Evolutionary conservation across 2,888 invertebrate genomes (phyloP).

Genomic region (Dilophus febrilis): DNA sequence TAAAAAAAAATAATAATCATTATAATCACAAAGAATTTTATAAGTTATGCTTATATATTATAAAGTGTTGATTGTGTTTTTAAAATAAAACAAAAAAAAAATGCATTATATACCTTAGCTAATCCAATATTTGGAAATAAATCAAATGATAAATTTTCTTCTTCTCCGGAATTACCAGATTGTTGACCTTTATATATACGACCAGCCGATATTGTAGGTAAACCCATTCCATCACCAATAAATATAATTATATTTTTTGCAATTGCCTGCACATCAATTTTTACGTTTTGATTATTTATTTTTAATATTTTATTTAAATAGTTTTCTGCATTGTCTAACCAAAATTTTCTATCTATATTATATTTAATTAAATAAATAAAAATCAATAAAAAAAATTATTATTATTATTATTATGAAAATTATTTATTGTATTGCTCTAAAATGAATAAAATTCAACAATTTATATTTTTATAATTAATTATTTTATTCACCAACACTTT

Average conservation of each 20-base stretch:
- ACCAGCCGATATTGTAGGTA: slow-evolving; percentile 43
- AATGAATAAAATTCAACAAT: too few species aligned
- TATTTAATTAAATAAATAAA: too few species aligned
- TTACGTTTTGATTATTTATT: slow-evolving; percentile 25
- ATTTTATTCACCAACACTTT: too few species aligned
- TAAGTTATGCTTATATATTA: not conserved
- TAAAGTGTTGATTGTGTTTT: too few species aligned
- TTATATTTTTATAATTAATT: too few species aligned
- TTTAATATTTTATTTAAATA: slow-evolving; percentile 25
- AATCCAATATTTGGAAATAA: slow-evolving; percentile 41
- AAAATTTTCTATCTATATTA: slow-evolving; percentile 23
- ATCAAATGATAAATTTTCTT: slow-evolving; percentile 40
- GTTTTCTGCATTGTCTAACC: slow-evolving; percentile 18
- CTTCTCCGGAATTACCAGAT: slow-evolving; percentile 35
- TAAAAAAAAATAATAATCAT: slow-evolving; percentile 5
- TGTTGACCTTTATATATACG: slow-evolving; percentile 41
- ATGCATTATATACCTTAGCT: slow-evolving; percentile 34
- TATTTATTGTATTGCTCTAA: too few species aligned
- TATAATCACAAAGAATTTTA: not conserved
- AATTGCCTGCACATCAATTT: slow-evolving; percentile 14
- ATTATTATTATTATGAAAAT: too few species aligned
- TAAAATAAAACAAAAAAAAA: not conserved
- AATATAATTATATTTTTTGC: slow-evolving; percentile 48
- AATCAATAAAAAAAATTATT: too few species aligned
- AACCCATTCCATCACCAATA: slow-evolving; percentile 52